Base-by-base conservation (phyloP, 2,888 invertebrate genomes). In the Mesodorylaimus sp. region DNA sequence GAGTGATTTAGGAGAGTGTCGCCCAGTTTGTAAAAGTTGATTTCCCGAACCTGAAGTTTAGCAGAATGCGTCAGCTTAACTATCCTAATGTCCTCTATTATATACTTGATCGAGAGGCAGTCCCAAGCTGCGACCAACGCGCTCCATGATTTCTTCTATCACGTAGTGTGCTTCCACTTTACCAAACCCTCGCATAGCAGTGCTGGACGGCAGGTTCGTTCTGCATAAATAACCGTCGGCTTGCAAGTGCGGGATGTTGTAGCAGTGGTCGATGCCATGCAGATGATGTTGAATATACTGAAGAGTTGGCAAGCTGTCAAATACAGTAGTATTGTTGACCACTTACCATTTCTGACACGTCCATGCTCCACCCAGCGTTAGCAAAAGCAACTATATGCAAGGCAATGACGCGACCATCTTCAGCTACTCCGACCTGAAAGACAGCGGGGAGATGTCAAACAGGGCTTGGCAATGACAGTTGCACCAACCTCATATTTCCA, bases 131-230 rank as follows among this genome's bases (percentile, higher is more conserved):
- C 74, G 72, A 1, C 88, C 84, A 16, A 88, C 74, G 54, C 81
- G 78, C 52, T 80, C 73, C 29, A 83, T 74, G 56, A 84, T 79
- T 56, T 73, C 76, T 68, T 89, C 89, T 0, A 76, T 80, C 1
- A 79, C 76, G 62, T 82, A 80, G 82, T 85, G 83, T 21, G 80
- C 84, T 65, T 88, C 87, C 0, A 88, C 88, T 0, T 79, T 84
- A 16, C 88, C 88, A 62, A 87, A 88, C 1, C 87, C 88, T 59
- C 91, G 73, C 61, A 88, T 88, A 0, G 89, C 89, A 0, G 89
- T 89, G 64, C 86, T 87, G 0, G 87, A 85, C 0, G 85, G 79
- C 42, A 86, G 68, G 72, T 91, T 87, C 0, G 91, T 91, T 69
- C 77, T 81, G 62, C 89, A 87, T 1, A 62, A 48, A 24, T 54